Percentiles rank a stretch among this genome's conserved stretches.
Conservation (phyloP, 1,140 invertebrate species). For the Ganaspis sp. region DNA sequence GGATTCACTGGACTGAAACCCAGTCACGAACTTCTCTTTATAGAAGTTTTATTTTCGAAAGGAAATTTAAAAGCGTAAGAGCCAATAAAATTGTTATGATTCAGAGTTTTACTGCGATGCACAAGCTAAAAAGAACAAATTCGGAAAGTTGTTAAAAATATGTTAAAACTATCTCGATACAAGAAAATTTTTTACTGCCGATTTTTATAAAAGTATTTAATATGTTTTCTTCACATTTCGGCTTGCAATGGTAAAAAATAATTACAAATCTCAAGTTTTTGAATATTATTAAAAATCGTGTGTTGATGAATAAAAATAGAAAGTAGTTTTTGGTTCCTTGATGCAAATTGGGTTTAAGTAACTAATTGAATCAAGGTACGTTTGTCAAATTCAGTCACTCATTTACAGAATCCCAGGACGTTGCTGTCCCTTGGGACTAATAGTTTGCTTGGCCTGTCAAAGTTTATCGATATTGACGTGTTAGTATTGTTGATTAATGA, state of each 20-base stretch:
- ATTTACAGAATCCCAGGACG: not conserved
- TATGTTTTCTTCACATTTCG: too few species aligned
- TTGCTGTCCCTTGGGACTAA: not conserved
- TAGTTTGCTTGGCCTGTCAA: constrained; percentile 13
- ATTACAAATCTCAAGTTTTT: too few species aligned
- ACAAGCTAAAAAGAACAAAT: not conserved
- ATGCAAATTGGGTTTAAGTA: not conserved
- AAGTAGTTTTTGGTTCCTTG: too few species aligned
- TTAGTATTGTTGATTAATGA: constrained; percentile 14
- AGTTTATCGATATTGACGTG: not conserved
- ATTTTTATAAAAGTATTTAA: too few species aligned
- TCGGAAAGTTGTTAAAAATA: not conserved
- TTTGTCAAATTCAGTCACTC: constrained; percentile 13
- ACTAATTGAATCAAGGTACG: constrained; percentile 5
- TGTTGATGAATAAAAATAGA: too few species aligned
- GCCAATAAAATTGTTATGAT: constrained; percentile 1
- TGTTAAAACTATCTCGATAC: not conserved
- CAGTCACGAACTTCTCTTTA: not conserved
- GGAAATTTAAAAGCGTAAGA: not conserved
- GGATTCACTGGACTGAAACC: constrained; percentile 3
- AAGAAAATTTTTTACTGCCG: too few species aligned
- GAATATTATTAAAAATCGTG: too few species aligned
- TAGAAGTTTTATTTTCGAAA: not conserved
- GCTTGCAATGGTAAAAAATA: too few species aligned
- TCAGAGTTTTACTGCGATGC: not conserved